phyloP scores from a whole-genome alignment of 2,888 invertebrate genomes.

The Acrocyrtus sp. region DNA sequence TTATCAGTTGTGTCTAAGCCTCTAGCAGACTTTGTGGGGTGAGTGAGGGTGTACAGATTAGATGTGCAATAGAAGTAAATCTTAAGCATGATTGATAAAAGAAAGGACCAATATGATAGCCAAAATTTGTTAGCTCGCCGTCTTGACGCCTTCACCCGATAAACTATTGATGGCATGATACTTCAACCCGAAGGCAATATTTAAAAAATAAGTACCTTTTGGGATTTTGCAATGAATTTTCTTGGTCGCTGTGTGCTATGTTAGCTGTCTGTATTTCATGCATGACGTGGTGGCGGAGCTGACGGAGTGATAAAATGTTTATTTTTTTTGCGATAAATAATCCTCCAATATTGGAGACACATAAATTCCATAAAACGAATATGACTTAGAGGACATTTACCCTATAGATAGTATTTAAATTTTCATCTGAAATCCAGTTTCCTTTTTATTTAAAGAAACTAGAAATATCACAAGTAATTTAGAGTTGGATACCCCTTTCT shows the following conservation, averaged over 20 bases:
- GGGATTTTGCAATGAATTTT: too few species aligned
- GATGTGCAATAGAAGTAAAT: too few species aligned
- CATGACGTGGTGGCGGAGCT: background rate
- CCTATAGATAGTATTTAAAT: background rate
- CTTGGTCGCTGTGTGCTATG: too few species aligned
- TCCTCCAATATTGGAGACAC: background rate
- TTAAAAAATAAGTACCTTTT: too few species aligned
- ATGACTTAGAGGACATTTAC: background rate
- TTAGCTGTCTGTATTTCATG: too few species aligned
- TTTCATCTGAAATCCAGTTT: too few species aligned
- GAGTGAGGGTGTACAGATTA: too few species aligned
- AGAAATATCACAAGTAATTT: background rate
- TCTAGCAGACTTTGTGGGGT: too few species aligned
- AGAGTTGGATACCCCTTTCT: background rate
- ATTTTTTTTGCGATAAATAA: background rate
- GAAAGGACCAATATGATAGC: too few species aligned
- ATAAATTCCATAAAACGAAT: too few species aligned
- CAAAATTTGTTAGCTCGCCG: conserved; percentile 26
- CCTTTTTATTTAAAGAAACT: background rate
- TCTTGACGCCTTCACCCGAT: conserved; percentile 13
- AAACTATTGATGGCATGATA: background rate
- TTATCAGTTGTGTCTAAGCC: too few species aligned
- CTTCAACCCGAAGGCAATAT: background rate
- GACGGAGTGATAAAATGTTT: background rate
- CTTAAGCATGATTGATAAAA: too few species aligned